A percentile compares a stretch with the other conserved stretches of the same genome.
phyloP scores from a whole-genome alignment of 2,797 vertebrate species.

The Onychomys leucogaster region DNA sequence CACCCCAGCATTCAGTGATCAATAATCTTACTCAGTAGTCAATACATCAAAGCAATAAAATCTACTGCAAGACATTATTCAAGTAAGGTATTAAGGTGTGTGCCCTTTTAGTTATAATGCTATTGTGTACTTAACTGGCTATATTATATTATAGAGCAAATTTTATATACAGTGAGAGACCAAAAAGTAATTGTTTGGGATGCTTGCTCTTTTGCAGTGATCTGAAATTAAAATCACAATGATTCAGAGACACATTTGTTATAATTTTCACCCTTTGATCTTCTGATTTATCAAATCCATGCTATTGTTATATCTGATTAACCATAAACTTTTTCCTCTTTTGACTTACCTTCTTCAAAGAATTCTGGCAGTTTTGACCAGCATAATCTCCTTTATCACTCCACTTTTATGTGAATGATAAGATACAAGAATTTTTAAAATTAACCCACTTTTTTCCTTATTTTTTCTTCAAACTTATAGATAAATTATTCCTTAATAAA shows the following conservation, averaged over 20 bases:
- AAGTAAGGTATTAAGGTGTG: neutral
- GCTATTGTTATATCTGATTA: neutral
- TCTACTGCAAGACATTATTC: neutral
- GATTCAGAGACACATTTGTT: neutral
- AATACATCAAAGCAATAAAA: neutral
- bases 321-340: neutral
- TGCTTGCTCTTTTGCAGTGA: neutral
- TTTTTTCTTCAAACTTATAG: neutral
- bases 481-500: neutral
- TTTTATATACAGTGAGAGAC: neutral
- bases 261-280: neutral
- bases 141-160: too few relatives aligned
- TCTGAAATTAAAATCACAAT: neutral
- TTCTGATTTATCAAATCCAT: neutral
- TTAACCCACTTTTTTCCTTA: neutral
- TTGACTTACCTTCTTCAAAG: neutral
- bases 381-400: neutral
- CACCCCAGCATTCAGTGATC: neutral
- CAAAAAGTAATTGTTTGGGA: neutral
- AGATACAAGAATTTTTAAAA: neutral
- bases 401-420: neutral
- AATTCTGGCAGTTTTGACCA: neutral
- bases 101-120: neutral
- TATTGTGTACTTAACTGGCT: neutral
- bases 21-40: neutral